phyloP scores from a whole-genome alignment of 2,797 vertebrate genomes.

The Periophthalmus magnuspinnatus region DNA sequence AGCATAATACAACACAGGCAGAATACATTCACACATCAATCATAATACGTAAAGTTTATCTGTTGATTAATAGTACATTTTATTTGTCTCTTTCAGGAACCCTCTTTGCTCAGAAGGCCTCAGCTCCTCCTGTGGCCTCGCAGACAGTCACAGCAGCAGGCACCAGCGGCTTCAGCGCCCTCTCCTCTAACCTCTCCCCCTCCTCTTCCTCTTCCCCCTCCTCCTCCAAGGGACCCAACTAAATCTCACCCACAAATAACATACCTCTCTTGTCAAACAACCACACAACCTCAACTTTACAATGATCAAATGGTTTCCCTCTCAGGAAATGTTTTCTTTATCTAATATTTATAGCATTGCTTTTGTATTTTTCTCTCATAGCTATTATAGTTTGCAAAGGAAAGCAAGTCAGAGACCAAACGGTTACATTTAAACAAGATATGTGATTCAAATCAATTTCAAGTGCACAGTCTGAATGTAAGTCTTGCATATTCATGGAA shows the following conservation, averaged over 20 bases:
- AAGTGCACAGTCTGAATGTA: constrained; percentile 6
- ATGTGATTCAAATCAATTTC: background rate
- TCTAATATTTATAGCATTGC: constrained; percentile 29
- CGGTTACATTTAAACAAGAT: constrained; percentile 3
- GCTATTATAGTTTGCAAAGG: constrained; percentile 11
- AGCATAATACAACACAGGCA: no score
- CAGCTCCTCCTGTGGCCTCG: constrained; percentile 75
- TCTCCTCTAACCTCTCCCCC: constrained; percentile 86
- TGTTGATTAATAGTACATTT: background rate
- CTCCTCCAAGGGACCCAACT: constrained; percentile 88
- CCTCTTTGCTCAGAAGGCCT: constrained; percentile 91
- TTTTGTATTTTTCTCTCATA: constrained; percentile 43
- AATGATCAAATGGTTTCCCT: constrained; percentile 10
- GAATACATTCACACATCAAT: no score
- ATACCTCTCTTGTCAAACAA: constrained; percentile 33
- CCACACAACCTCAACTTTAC: constrained; percentile 16
- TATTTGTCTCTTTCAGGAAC: constrained; percentile 75
- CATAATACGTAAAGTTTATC: background rate
- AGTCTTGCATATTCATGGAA: background rate
- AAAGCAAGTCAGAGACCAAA: constrained; percentile 11
- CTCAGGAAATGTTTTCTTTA: constrained; percentile 32
- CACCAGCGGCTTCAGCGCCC: constrained; percentile 76
- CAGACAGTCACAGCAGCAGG: constrained; percentile 74
- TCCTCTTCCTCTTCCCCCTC: constrained; percentile 86
- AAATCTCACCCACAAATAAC: constrained; percentile 36